These are phyloP conservation scores for Pomatostomus ruficeps DNA, from an alignment of 2,113 vertebrate species.

Conservation along the genomic window DNA sequence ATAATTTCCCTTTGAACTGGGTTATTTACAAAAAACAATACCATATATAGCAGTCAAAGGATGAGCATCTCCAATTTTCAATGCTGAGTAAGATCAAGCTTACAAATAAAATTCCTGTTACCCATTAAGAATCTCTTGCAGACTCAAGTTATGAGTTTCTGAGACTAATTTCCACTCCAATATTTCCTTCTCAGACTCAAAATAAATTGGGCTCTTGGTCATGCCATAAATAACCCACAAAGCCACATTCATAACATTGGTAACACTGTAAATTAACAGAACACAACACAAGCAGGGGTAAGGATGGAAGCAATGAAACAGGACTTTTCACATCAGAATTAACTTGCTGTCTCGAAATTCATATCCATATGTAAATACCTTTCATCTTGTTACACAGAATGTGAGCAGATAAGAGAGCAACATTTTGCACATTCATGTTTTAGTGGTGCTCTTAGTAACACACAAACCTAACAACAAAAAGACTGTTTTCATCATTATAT, in stretches of 20 bases:
- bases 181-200: not conserved
- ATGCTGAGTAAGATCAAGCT: not conserved
- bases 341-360: not conserved
- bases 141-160: not conserved
- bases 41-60: not conserved
- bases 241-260: not conserved
- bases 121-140: not conserved
- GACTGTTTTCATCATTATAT: not conserved
- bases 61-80: not conserved
- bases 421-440: not conserved
- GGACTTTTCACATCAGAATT: not conserved
- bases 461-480: not conserved
- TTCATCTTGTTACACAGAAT: not conserved
- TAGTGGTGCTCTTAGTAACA: not conserved
- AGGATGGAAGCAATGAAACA: not conserved
- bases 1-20: not conserved
- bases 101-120: not conserved
- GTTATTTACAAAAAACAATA: not conserved
- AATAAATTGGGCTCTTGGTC: not conserved
- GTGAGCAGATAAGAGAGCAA: not conserved
- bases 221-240: not conserved
- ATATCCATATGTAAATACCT: not conserved
- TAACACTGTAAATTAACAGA: not conserved
- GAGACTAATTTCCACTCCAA: not conserved
- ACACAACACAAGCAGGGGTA: not conserved